Conservation (phyloP, 2,888 invertebrate species). For the Zele albiditarsus region DNA sequence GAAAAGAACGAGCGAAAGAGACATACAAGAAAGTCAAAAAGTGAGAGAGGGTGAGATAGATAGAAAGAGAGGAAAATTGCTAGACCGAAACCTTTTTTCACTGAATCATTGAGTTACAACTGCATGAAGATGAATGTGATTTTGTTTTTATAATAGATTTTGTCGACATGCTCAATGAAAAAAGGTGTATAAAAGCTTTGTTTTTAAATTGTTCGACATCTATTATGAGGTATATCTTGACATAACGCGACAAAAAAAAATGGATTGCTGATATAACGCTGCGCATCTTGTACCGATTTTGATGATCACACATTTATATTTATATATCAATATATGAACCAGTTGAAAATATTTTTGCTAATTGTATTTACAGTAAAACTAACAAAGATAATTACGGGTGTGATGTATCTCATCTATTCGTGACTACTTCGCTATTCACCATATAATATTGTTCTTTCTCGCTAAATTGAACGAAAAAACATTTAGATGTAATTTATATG, state of each 20-base stretch:
- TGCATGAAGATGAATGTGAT: not conserved
- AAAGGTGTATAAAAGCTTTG: not conserved
- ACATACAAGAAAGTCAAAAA: not conserved
- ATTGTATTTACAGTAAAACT: slow-evolving; percentile 10
- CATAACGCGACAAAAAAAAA: not conserved
- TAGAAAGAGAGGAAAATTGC: not conserved
- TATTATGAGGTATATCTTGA: not conserved
- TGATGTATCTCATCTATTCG: slow-evolving; percentile 15
- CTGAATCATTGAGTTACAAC: slow-evolving; percentile 19
- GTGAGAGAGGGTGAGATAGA: not conserved
- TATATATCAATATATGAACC: not conserved
- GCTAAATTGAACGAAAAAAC: slow-evolving; percentile 5
- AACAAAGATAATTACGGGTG: slow-evolving; percentile 9
- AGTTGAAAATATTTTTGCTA: not conserved
- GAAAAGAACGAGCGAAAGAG: too few relatives aligned
- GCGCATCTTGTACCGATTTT: not conserved
- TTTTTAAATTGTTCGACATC: not conserved
- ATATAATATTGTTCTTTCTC: not conserved
- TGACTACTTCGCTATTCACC: slow-evolving; percentile 3
- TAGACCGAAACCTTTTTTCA: slow-evolving; percentile 3
- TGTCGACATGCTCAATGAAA: slow-evolving; percentile 1
- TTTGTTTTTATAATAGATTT: not conserved
- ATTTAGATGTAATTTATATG: not conserved
- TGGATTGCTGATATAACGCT: not conserved
- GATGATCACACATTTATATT: not conserved